Conservation (phyloP, 1,140 invertebrate genomes). For the Drosophila watanabei region DNA sequence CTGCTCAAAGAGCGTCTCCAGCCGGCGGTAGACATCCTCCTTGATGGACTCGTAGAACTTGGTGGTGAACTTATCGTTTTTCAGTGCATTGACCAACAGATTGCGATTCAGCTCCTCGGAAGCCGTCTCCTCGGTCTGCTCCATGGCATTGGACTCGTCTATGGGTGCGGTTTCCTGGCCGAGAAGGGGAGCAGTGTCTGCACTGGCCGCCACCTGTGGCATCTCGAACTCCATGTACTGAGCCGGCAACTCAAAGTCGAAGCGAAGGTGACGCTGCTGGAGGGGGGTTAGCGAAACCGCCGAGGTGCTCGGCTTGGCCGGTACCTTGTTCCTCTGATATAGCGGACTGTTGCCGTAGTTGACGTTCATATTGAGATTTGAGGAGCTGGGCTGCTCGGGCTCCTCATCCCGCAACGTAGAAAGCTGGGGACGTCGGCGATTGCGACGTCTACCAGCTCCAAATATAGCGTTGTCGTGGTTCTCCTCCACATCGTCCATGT, state of each 20-base stretch:
- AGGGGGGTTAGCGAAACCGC: conserved; percentile 68
- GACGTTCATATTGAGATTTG: conserved; percentile 77
- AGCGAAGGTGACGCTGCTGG: conserved; percentile 79
- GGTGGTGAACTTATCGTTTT: conserved; percentile 86
- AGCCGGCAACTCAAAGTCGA: conserved; percentile 65
- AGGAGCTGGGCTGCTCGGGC: conserved; percentile 51
- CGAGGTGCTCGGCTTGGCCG: conserved; percentile 71
- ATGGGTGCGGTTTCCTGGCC: conserved; percentile 47
- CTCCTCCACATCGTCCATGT: conserved; percentile 69
- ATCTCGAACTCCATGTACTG: conserved; percentile 64
- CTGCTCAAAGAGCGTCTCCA: conserved; percentile 90
- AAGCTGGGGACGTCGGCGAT: conserved; percentile 64
- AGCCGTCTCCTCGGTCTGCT: conserved; percentile 74
- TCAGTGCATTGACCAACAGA: conserved; percentile 79
- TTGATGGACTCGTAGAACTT: conserved; percentile 89
- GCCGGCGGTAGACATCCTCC: conserved; percentile 90
- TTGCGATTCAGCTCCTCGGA: conserved; percentile 83
- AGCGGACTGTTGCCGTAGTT: conserved; percentile 72
- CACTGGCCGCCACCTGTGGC: conserved; percentile 11
- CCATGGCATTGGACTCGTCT: conserved; percentile 63
- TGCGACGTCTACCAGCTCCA: conserved; percentile 50
- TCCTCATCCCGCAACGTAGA: conserved; percentile 59
- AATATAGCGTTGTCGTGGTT: conserved; percentile 59
- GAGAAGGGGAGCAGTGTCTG: conserved; percentile 28
- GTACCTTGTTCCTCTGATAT: conserved; percentile 78